phyloP scores from a whole-genome alignment of 92 coral and sea anemone species.

The Paragorgia papillata region DNA sequence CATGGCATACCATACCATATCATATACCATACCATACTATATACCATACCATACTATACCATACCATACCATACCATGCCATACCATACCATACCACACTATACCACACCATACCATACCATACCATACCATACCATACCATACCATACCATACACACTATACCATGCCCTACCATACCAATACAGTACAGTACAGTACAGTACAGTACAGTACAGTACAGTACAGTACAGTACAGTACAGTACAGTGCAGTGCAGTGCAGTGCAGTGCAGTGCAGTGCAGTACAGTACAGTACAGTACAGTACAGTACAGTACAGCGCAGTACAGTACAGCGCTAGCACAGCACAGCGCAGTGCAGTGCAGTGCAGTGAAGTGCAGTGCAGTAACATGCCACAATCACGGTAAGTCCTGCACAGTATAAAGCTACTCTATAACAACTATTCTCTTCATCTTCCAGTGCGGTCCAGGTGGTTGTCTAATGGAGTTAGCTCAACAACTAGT shows the following conservation, averaged over 20 bases:
- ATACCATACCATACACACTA: background rate
- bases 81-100: background rate
- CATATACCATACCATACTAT: background rate
- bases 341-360: too few relatives aligned
- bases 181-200: background rate
- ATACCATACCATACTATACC: background rate
- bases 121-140: slow-evolving; percentile 1
- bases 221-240: background rate
- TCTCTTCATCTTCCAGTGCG: slow-evolving; percentile 63
- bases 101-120: slow-evolving; percentile 5
- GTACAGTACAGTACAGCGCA: background rate
- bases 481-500: slow-evolving; percentile 98
- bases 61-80: background rate
- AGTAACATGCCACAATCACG: background rate
- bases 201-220: background rate
- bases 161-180: background rate
- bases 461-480: slow-evolving; percentile 98
- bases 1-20: background rate
- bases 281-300: background rate
- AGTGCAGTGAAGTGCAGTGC: too few relatives aligned
- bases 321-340: background rate
- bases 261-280: background rate
- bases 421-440: too few relatives aligned
- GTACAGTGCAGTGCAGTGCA: background rate
- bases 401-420: background rate